Evolutionary conservation across 2,113 vertebrate genomes (phyloP), one percentile per base, ranked within the genome.

Genomic region (Indicator maculatus): DNA sequence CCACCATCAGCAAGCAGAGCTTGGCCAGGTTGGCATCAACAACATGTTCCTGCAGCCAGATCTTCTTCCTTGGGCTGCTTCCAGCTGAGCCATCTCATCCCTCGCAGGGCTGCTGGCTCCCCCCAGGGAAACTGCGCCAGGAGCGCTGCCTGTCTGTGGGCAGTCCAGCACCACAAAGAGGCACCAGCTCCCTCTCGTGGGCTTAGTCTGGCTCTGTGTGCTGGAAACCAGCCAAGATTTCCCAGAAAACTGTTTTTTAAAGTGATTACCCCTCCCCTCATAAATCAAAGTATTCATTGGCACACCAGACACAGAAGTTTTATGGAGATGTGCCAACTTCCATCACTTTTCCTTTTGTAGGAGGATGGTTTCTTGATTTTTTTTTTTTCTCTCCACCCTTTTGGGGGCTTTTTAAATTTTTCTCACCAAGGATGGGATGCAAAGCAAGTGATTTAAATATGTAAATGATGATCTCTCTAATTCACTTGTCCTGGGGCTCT

Each of bases 171-270:
- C 16, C 14, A 0, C 3, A 0, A 75, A 92, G 61, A 71, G 66
- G 31, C 95, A 83, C 33, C 83, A 93, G 96, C 96, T 94, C 96
- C 96, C 95, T 93, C 96, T 96, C 38, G 93, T 94, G 96, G 96
- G 73, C 80, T 96, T 33, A 18, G 28, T 8, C 63, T 3, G 16
- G 47, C 19, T 63, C 21, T 67, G 16, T 6, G 2, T 1, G 8
- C n/a, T 95, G 92, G 90, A 94, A 74, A 76, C 5, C 3, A 0
- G 28, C 64, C 92, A 75, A 26, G 7, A 65, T 67, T 90, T 52
- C 80, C 26, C 67, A 6, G 17, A 9, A 58, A 86, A 77, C 12
- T 27, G 33, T 0, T 14, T 15, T 19, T 41, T 47, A 9, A 3
- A 27, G 11, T 31, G 17, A 11, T 11, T 5, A 3, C 33, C 19